Evolutionary conservation across 2,888 invertebrate species (phyloP), one percentile per base, ranked within the genome.

Genomic region (Camptogramma bilineatum): DNA sequence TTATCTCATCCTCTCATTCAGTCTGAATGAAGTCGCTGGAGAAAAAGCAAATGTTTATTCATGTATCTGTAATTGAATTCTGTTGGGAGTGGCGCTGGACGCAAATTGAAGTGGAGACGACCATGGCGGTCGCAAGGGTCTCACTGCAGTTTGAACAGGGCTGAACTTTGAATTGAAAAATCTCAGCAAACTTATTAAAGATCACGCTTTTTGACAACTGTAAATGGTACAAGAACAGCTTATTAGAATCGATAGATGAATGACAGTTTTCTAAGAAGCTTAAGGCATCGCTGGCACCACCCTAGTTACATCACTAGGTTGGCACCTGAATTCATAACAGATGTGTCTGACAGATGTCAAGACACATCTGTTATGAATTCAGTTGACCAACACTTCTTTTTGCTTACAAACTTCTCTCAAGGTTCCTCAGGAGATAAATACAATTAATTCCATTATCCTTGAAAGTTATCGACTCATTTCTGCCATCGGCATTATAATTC

Each of bases 31-130:
- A 66, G 64, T 62, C 50, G 18, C 62, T 65, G 48, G 52, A 53
- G 44, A 62, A 57, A 62, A 62, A 60, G 48, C 47, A 51, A 60
- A 81, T 83, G 80, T 81, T 80, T 83, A 82, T 82, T 82, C 81
- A 82, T 81, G 79, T 77, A 77, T 71, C 74, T 73, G 76, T 82
- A 83, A 82, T 82, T 81, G 78, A 78, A 82, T 83, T 82, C 78
- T 74, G 77, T 64, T 66, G 70, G 69, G 71, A 77, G 75, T 73
- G 73, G 70, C 74, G 76, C 70, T 76, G 73, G 70, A 75, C 73
- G 77, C 72, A 79, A 82, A 82, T 79, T 82, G 75, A 75, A 81
- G 79, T 79, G 77, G 76, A 76, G 76, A 73, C 52, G 70, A 44
- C 66, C 74, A 68, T 65, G 69, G 70, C 66, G 66, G 68, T 53